phyloP scores from a whole-genome alignment of 37 sponge, comb jelly and placozoan species.

The Hexactinellida sp. region DNA sequence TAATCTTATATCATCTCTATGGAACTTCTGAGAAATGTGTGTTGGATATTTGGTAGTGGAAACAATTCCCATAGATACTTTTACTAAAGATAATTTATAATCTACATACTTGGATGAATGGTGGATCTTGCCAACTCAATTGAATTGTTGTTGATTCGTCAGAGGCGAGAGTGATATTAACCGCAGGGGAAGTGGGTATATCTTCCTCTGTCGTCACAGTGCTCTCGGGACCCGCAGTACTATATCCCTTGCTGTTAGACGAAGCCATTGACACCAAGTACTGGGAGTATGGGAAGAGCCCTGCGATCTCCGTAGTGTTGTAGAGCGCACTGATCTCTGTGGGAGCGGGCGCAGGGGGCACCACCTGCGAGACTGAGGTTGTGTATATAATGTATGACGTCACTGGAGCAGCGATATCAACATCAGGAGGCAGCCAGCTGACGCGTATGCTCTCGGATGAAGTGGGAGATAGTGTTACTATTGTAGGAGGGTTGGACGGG shows the following conservation, averaged over 20 bases:
- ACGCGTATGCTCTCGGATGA: background rate
- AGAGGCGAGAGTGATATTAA: background rate
- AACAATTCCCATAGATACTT: no score
- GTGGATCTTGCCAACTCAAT: constrained; percentile 12
- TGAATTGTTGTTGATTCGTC: background rate
- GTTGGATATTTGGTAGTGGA: no score
- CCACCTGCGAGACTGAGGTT: background rate
- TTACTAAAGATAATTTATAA: background rate
- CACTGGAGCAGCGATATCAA: background rate
- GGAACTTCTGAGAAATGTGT: no score
- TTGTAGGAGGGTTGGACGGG: background rate
- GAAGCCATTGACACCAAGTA: constrained; percentile 1
- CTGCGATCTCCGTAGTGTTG: background rate
- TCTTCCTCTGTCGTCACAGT: background rate
- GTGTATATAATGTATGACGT: background rate
- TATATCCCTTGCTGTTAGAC: background rate
- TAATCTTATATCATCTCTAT: no score
- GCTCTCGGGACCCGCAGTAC: background rate
- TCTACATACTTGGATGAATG: background rate
- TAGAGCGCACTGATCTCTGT: background rate
- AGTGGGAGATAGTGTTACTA: background rate
- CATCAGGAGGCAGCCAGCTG: background rate
- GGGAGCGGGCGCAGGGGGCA: background rate
- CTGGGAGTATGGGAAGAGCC: background rate
- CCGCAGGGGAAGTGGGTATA: background rate